Evolutionary conservation across 1,140 invertebrate genomes (phyloP).

Genomic region (Rhynchophorus ferrugineus): DNA sequence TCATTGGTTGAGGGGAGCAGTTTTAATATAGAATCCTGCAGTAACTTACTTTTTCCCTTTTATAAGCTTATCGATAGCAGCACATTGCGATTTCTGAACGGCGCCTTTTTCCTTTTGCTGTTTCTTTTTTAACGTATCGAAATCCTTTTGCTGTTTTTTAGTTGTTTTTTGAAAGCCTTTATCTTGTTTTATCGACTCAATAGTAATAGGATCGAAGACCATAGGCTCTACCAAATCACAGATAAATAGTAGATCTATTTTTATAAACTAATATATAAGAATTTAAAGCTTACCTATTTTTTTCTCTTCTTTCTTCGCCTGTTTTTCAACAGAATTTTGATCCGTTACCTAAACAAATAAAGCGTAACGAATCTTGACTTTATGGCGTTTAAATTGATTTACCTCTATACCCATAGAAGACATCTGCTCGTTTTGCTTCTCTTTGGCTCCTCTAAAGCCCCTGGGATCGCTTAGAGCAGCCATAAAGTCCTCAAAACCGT

Average conservation of each 20-base stretch:
- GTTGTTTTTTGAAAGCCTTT: slow-evolving; percentile 92
- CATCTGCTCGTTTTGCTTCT: slow-evolving; percentile 85
- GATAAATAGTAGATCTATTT: not conserved
- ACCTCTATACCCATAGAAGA: slow-evolving; percentile 89
- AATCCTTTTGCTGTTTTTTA: slow-evolving; percentile 93
- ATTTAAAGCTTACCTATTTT: slow-evolving; percentile 49
- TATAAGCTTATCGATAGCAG: slow-evolving; percentile 90
- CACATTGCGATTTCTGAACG: slow-evolving; percentile 90
- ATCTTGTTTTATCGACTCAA: slow-evolving; percentile 82
- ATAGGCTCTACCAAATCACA: slow-evolving; percentile 47
- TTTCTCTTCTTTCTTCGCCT: slow-evolving; percentile 60
- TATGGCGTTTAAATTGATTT: not conserved
- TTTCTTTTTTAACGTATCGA: slow-evolving; percentile 84
- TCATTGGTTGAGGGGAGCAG: no score
- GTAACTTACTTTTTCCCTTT: slow-evolving; percentile 79
- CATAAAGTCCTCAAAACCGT: slow-evolving; percentile 98
- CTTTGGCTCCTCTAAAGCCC: slow-evolving; percentile 82
- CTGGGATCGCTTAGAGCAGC: slow-evolving; percentile 93
- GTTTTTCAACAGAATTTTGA: slow-evolving; percentile 35
- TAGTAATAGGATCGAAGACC: slow-evolving; percentile 86
- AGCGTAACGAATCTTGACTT: not conserved
- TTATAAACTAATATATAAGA: not conserved
- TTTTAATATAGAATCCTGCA: no score
- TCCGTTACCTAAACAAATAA: slow-evolving; percentile 34
- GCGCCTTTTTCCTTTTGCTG: slow-evolving; percentile 88